phyloP scores from a whole-genome alignment of 2,888 invertebrate genomes.

The Anticlea derivata region DNA sequence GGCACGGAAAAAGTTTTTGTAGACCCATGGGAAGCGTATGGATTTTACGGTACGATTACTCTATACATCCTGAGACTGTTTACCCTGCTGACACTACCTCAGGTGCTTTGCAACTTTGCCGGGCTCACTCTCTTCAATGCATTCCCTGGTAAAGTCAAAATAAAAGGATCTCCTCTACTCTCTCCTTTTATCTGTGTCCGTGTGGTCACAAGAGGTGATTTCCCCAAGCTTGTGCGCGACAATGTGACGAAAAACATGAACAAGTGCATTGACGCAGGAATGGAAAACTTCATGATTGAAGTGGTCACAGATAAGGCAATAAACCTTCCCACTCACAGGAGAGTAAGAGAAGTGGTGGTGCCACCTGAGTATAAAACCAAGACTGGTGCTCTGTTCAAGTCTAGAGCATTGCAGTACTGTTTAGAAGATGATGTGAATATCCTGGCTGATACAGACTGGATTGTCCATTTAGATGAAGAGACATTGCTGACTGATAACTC shows the following conservation, averaged over 20 bases:
- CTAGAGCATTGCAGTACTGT: constrained; percentile 97
- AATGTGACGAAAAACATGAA: constrained; percentile 95
- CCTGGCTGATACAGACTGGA: constrained; percentile 95
- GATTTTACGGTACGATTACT: constrained; percentile 87
- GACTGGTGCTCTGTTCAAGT: constrained; percentile 96
- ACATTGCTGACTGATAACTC: constrained; percentile 96
- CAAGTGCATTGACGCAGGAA: constrained; percentile 93
- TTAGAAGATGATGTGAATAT: constrained; percentile 94
- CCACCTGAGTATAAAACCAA: constrained; percentile 94
- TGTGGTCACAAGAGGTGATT: constrained; percentile 97
- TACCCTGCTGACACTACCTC: constrained; percentile 94
- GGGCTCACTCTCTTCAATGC: constrained; percentile 96
- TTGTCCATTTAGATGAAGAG: constrained; percentile 98
- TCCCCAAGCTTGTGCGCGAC: constrained; percentile 93
- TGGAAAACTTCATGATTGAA: constrained; percentile 98
- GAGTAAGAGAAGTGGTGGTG: constrained; percentile 94
- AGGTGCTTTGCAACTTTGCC: constrained; percentile 94
- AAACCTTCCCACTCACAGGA: constrained; percentile 89
- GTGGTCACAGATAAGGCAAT: constrained; percentile 96
- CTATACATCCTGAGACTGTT: constrained; percentile 91
- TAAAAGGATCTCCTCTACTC: constrained; percentile 94
- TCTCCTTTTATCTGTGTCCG: constrained; percentile 98
- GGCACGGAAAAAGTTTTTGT: constrained; percentile 83
- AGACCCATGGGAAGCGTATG: constrained; percentile 93
- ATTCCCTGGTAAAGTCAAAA: constrained; percentile 94